Evolutionary conservation across 2,113 vertebrate species (phyloP), one percentile per base, ranked within the genome.

Genomic region (Callionymus lyra): DNA sequence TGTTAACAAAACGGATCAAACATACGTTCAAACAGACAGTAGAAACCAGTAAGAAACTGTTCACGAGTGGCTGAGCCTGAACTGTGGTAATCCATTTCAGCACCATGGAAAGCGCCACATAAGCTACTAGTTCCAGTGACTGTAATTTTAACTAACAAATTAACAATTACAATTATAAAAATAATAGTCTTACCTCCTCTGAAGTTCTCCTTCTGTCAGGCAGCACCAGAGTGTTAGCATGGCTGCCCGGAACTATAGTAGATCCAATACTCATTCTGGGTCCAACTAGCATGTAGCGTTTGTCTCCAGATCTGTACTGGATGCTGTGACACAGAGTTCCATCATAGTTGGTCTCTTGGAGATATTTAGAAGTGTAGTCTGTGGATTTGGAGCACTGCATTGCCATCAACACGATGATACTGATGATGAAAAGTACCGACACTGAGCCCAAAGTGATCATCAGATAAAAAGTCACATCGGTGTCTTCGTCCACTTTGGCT

Each of bases 251-350:
- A 2, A 54, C 75, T 54, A 81, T 61, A 53, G 73, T 77, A 56
- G 81, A 82, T 31, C 79, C 79, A 12, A 76, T 65, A 51, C 77
- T 82, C 70, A 77, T 82, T 33, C 77, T 77, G 36, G 77, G 77
- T 76, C 77, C 79, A 47, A 83, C 81, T 59, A 83, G 66, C 81
- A 80, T 82, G 70, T 82, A 82, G 0, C 77, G 70, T 44, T 68
- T 81, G 35, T 81, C 78, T 59, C 72, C 76, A 32, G 72, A 75
- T 76, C 69, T 72, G 64, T 79, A 78, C 63, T 78, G 75, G 56
- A 76, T 74, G 55, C 72, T 76, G 64, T 76, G 74, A 50, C 72
- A 79, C 35, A 80, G 53, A 35, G 77, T 77, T 13, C 77, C 79
- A n/a, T 80, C 75, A 42, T 79, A 75, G 38, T 74, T 76, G 6